A percentile compares a stretch with the other conserved stretches of the same genome.
Conservation (phyloP, 2,797 vertebrate species). For the Poecilia gillii region DNA sequence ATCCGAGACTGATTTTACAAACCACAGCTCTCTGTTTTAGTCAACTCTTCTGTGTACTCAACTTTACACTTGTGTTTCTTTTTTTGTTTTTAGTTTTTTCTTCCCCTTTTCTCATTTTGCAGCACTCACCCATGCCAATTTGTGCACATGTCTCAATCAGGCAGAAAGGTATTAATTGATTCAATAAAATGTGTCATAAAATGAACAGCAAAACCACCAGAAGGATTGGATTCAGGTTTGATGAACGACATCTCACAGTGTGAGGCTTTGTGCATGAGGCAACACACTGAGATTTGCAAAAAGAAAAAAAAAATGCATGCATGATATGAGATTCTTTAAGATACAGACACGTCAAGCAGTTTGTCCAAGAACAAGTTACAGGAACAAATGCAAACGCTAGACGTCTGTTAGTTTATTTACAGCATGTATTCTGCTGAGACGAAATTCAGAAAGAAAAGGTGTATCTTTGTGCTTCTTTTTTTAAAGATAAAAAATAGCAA, state of each 20-base stretch:
- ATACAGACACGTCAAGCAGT: not conserved
- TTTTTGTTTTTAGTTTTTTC: not conserved
- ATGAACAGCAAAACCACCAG: not conserved
- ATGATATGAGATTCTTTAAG: not conserved
- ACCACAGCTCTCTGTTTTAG: slow-evolving; percentile 18
- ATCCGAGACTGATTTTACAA: slow-evolving; percentile 42
- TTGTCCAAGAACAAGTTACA: not conserved
- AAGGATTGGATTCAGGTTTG: slow-evolving; percentile 1
- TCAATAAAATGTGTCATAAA: not conserved
- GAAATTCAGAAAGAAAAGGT: not conserved
- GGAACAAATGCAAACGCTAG: not conserved
- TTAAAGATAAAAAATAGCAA: not conserved
- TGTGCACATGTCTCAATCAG: not conserved
- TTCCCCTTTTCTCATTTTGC: not conserved
- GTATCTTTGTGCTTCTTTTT: not conserved
- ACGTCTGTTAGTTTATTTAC: not conserved
- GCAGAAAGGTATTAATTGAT: slow-evolving; percentile 12
- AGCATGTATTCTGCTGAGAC: not conserved
- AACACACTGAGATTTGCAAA: too few relatives aligned
- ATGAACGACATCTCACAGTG: not conserved
- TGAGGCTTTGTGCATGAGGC: too few relatives aligned
- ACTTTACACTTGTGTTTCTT: slow-evolving; percentile 18
- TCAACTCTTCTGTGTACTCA: not conserved
- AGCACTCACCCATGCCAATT: not conserved
- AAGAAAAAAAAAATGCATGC: not conserved